These are phyloP conservation scores for Conus canariensis DNA, from an alignment of 2,888 invertebrate genomes.

Conservation along the genomic window DNA sequence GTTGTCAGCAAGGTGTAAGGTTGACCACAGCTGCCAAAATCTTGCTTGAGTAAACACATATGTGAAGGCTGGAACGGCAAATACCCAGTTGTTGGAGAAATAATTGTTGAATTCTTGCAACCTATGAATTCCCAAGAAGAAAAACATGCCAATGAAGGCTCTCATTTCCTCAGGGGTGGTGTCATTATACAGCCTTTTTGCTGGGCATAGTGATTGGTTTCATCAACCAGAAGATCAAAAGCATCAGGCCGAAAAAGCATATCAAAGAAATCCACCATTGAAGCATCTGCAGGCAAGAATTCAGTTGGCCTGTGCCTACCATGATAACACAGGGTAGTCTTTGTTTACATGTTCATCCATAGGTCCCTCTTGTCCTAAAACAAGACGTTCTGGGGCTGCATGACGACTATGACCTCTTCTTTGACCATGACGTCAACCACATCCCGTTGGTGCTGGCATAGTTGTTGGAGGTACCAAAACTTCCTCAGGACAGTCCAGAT, in stretches of 20 bases:
- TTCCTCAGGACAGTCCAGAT: background rate
- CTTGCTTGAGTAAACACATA: background rate
- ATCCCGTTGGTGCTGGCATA: too few species aligned
- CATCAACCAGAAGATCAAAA: background rate
- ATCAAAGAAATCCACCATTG: background rate
- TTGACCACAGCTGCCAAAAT: slow-evolving; percentile 32
- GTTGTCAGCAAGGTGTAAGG: slow-evolving; percentile 17
- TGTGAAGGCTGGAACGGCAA: background rate
- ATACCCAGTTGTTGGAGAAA: background rate
- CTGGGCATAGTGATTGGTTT: background rate
- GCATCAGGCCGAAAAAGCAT: background rate
- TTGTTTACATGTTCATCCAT: background rate
- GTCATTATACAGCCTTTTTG: background rate
- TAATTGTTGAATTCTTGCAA: background rate
- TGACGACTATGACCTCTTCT: too few species aligned
- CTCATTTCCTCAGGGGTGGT: background rate
- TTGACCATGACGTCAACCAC: too few species aligned
- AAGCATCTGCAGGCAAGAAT: background rate
- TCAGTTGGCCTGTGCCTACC: background rate
- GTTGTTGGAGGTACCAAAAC: background rate
- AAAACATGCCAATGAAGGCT: background rate
- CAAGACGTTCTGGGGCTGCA: too few species aligned
- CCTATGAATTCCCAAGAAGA: background rate
- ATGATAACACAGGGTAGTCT: background rate
- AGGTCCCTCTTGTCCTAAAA: too few species aligned